phyloP scores from a whole-genome alignment of 2,888 invertebrate genomes.

The Congeria kusceri region DNA sequence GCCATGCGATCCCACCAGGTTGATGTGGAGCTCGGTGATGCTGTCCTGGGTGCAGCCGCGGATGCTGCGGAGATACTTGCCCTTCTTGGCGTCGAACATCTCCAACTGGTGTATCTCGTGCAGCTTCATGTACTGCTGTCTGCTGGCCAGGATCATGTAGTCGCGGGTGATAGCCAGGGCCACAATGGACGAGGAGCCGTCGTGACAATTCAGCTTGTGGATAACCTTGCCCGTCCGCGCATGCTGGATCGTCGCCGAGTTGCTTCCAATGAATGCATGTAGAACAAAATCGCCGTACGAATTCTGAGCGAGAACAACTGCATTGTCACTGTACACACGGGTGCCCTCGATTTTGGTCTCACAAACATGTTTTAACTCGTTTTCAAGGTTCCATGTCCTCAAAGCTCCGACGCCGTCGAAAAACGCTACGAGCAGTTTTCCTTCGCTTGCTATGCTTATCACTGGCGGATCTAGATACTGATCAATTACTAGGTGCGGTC shows the following conservation, averaged over 20 bases:
- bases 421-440: conserved; percentile 77
- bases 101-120: conserved; percentile 81
- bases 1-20: conserved; percentile 81
- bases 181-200: conserved; percentile 76
- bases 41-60: conserved; percentile 81
- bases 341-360: conserved; percentile 69
- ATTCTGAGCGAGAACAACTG: conserved; percentile 75
- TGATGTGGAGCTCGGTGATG: conserved; percentile 77
- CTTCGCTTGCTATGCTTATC: conserved; percentile 77
- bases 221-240: conserved; percentile 77
- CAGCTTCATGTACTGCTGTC: conserved; percentile 79
- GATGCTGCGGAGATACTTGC: conserved; percentile 79
- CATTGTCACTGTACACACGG: conserved; percentile 78
- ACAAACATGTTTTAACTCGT: conserved; percentile 65
- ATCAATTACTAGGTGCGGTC: conserved; percentile 70
- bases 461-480: conserved; percentile 80
- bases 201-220: conserved; percentile 77
- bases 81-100: conserved; percentile 81
- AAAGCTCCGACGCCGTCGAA: conserved; percentile 81
- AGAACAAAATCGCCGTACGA: conserved; percentile 78
- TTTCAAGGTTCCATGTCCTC: conserved; percentile 77
- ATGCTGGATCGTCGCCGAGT: conserved; percentile 77
- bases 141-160: conserved; percentile 81
- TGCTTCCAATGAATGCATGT: conserved; percentile 79
- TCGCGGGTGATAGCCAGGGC: conserved; percentile 81